Evolutionary conservation across 2,888 invertebrate genomes (phyloP), one percentile per base, ranked within the genome.

Genomic region (Platynereis dumerilii): DNA sequence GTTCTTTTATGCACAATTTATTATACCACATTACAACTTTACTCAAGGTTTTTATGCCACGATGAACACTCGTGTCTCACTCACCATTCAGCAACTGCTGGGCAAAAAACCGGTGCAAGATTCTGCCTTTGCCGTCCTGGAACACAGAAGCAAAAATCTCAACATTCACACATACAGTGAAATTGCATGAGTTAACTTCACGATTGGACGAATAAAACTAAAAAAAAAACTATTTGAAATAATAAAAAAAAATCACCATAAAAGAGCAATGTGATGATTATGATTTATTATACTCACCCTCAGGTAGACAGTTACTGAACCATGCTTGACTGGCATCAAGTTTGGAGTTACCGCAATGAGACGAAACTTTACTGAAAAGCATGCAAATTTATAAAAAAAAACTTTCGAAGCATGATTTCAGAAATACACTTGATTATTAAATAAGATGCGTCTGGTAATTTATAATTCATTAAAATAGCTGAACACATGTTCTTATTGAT

Each of bases 301-400:
- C 2, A 61, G 22, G 34, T 61, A 61, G 15, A 96, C 92, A 82
- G 96, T 95, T 55, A 96, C 89, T n/a, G 95, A 91, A 80, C 92
- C 91, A 71, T 92, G 91, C 82, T 92, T 95, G 0, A 63, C 95
- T 0, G 96, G 92, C 82, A 91, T 92, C 72, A 96, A 85, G 79
- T 94, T 93, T 0, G 95, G 94, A 78, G 92, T 92, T 76, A 97
- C 93, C 0, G 96, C 96, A 72, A 97, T 92, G 10, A 93, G 90
- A 52, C 97, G 89, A 84, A 97, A 95, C 65, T 90, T 88, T 0
- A 95, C 92, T 88, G 87, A 22, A 87, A 85, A 22, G 10, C 52
- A 52, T n/a, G n/a, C n/a, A n/a, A n/a, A n/a, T n/a, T n/a, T n/a
- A n/a, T n/a, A n/a, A n/a, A n/a, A n/a, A n/a, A n/a, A n/a, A n/a